Conservation (phyloP, 2,797 vertebrate species). For the Mus minutoides region DNA sequence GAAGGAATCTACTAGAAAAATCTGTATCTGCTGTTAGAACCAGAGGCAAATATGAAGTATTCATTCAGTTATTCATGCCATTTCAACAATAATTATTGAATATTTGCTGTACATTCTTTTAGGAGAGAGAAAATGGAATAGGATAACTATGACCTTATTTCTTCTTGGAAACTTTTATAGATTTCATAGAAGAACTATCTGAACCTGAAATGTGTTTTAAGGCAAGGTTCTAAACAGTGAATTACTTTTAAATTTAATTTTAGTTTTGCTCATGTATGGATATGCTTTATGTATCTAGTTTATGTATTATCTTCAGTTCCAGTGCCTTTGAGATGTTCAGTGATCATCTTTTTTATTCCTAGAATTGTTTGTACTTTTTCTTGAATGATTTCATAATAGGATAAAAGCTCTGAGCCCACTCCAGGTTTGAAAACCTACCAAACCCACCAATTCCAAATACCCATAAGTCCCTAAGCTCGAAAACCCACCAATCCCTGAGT, state of each 20-base stretch:
- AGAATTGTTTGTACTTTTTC: neutral
- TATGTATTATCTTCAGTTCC: neutral
- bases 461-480: neutral
- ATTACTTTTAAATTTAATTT: constrained; percentile 42
- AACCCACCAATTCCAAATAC: neutral
- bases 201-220: neutral
- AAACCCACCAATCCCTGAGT: neutral
- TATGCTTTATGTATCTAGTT: neutral
- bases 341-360: neutral
- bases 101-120: neutral
- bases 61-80: constrained; percentile 8
- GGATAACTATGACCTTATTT: neutral
- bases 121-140: constrained; percentile 2
- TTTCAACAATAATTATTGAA: constrained; percentile 16
- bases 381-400: neutral
- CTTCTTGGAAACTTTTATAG: constrained; percentile 33
- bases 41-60: neutral
- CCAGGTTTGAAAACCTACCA: neutral
- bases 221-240: neutral
- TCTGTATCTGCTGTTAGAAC: neutral
- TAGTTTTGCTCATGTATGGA: constrained; percentile 30
- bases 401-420: neutral
- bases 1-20: constrained; percentile 33
- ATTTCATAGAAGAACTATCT: constrained; percentile 31
- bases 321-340: neutral